Conservation (phyloP, 2,797 vertebrate genomes). For the Alauda arvensis region DNA sequence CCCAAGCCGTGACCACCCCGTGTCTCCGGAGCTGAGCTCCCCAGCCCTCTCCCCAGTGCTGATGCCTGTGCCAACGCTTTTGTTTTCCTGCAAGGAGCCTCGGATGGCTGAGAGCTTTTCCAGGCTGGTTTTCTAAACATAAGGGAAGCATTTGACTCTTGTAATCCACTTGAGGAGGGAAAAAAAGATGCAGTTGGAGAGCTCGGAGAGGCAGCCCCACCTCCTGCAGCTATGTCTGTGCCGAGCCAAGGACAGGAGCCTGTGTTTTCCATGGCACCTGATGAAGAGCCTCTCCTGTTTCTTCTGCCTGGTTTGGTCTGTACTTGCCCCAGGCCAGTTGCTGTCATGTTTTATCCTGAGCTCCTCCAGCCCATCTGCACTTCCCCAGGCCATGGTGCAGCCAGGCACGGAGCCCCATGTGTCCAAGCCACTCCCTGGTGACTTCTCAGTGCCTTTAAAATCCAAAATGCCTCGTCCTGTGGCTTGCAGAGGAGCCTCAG, state of each 20-base stretch:
- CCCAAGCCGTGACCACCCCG: neutral
- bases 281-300: constrained; percentile 33
- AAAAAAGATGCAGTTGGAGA: neutral
- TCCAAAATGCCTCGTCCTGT: fast-evolving
- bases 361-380: constrained; percentile 39
- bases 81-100: neutral
- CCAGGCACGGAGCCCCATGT: neutral
- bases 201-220: constrained; percentile 8
- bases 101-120: neutral
- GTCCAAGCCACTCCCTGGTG: neutral
- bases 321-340: constrained; percentile 4
- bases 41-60: fast-evolving
- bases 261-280: constrained; percentile 55
- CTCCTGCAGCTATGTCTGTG: constrained; percentile 42
- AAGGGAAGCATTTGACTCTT: constrained; percentile 7
- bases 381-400: neutral
- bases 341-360: constrained; percentile 26
- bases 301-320: constrained; percentile 34
- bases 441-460: neutral
- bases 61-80: neutral
- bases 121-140: neutral
- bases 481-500: neutral
- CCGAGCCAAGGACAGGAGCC: constrained; percentile 39
- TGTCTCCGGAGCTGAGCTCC: neutral
- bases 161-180: constrained; percentile 19